These are phyloP conservation scores for Madoqua kirkii DNA, from an alignment of 2,113 vertebrate species.

Conservation along the genomic window DNA sequence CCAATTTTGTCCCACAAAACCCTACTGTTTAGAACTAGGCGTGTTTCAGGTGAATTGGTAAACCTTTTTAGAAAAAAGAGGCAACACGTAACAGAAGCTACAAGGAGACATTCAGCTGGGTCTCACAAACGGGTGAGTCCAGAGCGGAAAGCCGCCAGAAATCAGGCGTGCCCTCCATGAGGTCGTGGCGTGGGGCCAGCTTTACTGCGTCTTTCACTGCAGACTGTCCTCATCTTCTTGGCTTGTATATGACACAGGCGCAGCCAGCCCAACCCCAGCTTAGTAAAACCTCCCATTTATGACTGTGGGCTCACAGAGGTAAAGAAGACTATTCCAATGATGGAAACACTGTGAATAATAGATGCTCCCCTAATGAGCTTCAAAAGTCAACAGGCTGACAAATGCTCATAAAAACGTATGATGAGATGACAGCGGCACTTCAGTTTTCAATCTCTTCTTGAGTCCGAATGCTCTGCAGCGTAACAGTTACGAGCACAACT, in stretches of 20 bases:
- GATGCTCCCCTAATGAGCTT: background rate
- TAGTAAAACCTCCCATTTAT: background rate
- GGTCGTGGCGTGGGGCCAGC: no score
- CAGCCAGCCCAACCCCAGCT: background rate
- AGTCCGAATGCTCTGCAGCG: background rate
- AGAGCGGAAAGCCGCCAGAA: background rate
- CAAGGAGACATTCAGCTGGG: background rate
- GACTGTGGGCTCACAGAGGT: background rate
- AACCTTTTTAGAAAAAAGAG: background rate
- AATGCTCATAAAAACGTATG: background rate
- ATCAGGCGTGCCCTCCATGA: background rate
- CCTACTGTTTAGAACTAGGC: background rate
- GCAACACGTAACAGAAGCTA: background rate
- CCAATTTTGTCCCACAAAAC: background rate
- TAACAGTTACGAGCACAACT: no score
- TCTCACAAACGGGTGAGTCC: background rate
- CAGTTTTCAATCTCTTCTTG: background rate
- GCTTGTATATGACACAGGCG: background rate
- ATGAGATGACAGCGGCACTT: background rate
- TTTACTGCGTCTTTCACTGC: background rate
- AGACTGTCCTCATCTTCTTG: background rate
- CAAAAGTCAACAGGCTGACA: background rate
- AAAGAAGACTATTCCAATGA: background rate
- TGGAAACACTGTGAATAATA: background rate
- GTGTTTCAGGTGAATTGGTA: background rate